Base-by-base conservation (phyloP, 2,888 invertebrate species). In the Sialis fuliginosa region DNA sequence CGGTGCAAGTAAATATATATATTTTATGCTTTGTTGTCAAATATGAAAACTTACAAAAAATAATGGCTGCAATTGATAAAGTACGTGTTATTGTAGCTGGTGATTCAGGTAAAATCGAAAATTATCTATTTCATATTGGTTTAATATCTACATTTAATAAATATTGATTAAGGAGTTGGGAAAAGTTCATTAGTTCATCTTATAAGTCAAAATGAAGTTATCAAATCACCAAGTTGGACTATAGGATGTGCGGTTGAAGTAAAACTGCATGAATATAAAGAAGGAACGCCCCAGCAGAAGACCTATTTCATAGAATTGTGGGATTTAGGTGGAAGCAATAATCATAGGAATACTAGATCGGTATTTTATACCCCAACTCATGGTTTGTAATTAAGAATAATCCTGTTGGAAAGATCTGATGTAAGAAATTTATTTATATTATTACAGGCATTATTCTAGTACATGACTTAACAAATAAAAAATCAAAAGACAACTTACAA, bases 181-280 rank as follows among this genome's bases (percentile, higher is more conserved):
- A 98, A 98, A 72, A 90, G 95, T 5, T 93, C 93, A 1, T 71
- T 97, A 42, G 89, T 91, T 0, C 88, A 95, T 67, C 67, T 96
- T 50, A 84, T 95, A 54, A 86, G 91, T 46, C 83, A 92, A 57
- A 85, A 83, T 60, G 84, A 90, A 61, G 81, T 89, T 0, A 74
- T 92, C 4, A 70, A 74, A 46, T 86, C 86, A 50, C 91, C 93
- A 1, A 82, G 89, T 47, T 96, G 93, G 89, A 97, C 97, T 0
- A 85, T 97, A 39, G 97, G 97, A 2, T 93, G 93, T 62, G 85
- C 90, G 1, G 85, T 95, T 1, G 95, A 97, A 69, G 91, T 95
- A 1, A 92, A 92, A 70, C 68, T 96, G 44, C 95, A 96, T 60
- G 88, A 91, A 61, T 96, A 83, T 62, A 89, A 88, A 62, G 93